These are phyloP conservation scores for Muricea muricata DNA, from an alignment of 92 coral and sea anemone genomes.

Conservation along the genomic window DNA sequence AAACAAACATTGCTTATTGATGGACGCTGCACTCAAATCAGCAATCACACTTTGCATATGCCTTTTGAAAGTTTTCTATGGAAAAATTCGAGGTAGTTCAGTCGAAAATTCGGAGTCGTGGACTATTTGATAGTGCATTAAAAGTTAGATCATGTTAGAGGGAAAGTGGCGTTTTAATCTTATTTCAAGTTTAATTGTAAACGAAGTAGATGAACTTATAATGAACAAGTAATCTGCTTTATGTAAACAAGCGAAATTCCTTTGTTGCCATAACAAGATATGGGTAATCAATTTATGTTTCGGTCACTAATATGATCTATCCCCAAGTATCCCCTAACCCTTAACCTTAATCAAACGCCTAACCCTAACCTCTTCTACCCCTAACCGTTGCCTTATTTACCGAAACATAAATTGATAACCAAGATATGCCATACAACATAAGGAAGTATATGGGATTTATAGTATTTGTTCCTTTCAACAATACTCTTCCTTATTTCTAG, in stretches of 20 bases:
- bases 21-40: neutral
- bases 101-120: neutral
- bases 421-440: too few relatives aligned
- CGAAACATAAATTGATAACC: too few relatives aligned
- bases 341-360: too few relatives aligned
- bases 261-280: constrained; percentile 31
- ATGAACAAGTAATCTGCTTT: neutral
- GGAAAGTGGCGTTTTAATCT: neutral
- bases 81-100: neutral
- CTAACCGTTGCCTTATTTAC: too few relatives aligned
- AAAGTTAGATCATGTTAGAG: neutral
- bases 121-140: neutral
- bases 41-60: neutral
- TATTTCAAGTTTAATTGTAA: constrained; percentile 7
- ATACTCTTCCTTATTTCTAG: too few relatives aligned
- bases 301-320: too few relatives aligned
- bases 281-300: too few relatives aligned
- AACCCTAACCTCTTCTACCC: too few relatives aligned
- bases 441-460: too few relatives aligned
- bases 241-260: constrained; percentile 19
- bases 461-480: too few relatives aligned
- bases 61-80: neutral
- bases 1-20: constrained; percentile 14
- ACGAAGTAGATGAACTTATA: neutral
- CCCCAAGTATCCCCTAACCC: too few relatives aligned